phyloP scores from a whole-genome alignment of 1,140 invertebrate species.

The Penaeus vannamei region DNA sequence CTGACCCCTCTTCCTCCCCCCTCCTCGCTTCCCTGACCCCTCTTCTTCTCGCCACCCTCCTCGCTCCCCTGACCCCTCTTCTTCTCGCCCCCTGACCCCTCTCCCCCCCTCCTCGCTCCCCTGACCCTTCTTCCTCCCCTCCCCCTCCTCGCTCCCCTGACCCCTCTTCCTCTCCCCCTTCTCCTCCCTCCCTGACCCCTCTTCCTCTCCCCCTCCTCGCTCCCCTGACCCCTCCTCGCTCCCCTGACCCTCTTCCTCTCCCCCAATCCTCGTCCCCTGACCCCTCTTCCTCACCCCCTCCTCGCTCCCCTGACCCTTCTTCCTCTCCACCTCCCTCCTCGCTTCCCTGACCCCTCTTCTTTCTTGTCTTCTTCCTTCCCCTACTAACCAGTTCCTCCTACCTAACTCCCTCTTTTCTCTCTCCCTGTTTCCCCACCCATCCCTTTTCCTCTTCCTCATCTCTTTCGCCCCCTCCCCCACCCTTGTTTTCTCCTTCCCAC shows the following conservation, averaged over 20 bases:
- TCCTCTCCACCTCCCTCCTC: neutral
- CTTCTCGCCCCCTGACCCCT: neutral
- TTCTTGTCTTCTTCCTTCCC: neutral
- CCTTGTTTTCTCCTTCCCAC: neutral
- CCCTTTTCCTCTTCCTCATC: neutral
- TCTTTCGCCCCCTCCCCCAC: neutral
- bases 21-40: neutral
- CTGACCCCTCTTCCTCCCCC: neutral
- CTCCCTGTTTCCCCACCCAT: neutral
- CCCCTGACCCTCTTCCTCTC: neutral
- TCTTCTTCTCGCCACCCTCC: neutral
- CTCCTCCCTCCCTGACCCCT: no score
- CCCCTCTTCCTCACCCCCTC: constrained; percentile 10
- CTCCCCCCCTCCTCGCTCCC: neutral
- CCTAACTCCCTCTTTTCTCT: neutral
- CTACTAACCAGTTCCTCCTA: neutral
- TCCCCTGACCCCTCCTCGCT: no score
- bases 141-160: no score
- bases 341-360: neutral
- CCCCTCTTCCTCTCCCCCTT: no score
- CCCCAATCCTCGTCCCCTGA: constrained; percentile 20
- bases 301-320: neutral
- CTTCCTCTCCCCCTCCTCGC: no score
- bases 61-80: neutral
- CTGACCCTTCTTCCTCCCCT: neutral